These are phyloP conservation scores for Pseudomyrmex cubaensis DNA, from an alignment of 1,140 invertebrate species.

Conservation along the genomic window DNA sequence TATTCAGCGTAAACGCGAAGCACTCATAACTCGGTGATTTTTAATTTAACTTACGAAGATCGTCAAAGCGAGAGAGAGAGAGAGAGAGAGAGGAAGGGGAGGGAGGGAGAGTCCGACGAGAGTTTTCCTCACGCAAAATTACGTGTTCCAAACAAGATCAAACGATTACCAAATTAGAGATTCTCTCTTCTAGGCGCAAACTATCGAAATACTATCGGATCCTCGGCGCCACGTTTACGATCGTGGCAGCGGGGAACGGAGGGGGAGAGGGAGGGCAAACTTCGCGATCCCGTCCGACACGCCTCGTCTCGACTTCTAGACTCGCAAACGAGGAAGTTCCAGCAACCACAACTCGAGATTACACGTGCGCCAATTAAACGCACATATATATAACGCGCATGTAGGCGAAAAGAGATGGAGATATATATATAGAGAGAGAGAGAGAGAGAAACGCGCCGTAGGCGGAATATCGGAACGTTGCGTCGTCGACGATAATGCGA, in stretches of 20 bases:
- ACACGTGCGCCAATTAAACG: slow-evolving; percentile 44
- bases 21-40: not conserved
- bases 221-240: slow-evolving; percentile 25
- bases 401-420: not conserved
- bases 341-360: slow-evolving; percentile 26
- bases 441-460: not conserved
- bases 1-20: not conserved
- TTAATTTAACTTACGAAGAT: not conserved
- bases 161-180: slow-evolving; percentile 49
- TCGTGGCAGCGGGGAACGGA: not conserved
- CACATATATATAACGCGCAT: not conserved
- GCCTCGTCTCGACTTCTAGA: slow-evolving; percentile 26
- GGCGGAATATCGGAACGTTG: not conserved
- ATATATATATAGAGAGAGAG: too few species aligned
- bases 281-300: slow-evolving; percentile 21
- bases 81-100: too few species aligned
- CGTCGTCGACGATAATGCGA: slow-evolving; percentile 41
- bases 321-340: not conserved
- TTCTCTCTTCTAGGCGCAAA: not conserved
- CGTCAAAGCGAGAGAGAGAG: too few species aligned
- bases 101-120: too few species aligned
- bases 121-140: slow-evolving; percentile 8
- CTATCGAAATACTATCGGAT: slow-evolving; percentile 1
- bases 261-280: slow-evolving; percentile 7
- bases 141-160: slow-evolving; percentile 23